Conservation (phyloP, 2,888 invertebrate genomes). For the Macrosoma leucophasiata region DNA sequence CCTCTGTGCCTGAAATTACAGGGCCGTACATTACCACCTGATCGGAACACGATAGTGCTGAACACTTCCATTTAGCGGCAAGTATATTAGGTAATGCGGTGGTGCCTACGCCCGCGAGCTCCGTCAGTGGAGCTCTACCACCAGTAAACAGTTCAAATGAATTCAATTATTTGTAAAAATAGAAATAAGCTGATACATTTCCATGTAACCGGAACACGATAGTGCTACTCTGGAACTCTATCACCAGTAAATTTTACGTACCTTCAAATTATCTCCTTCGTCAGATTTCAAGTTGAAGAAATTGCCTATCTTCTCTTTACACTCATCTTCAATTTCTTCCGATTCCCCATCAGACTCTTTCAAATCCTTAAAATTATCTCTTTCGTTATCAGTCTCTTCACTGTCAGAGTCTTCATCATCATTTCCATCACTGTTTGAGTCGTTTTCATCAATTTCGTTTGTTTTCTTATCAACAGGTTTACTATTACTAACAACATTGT, state of each 20-base stretch:
- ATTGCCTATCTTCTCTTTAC: constrained; percentile 38
- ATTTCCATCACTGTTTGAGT: constrained; percentile 26
- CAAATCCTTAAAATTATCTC: constrained; percentile 61
- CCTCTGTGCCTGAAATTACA: no score
- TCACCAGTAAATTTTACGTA: no score
- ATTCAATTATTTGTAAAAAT: constrained; percentile 73
- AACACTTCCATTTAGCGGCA: no score
- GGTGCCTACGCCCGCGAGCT: no score
- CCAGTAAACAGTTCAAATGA: constrained; percentile 79
- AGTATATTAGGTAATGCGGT: no score
- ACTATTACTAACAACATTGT: constrained; percentile 9
- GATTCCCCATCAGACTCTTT: constrained; percentile 61
- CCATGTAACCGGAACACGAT: no score
- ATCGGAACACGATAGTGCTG: no score
- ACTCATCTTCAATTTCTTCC: constrained; percentile 33
- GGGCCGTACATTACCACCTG: no score
- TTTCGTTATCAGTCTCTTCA: constrained; percentile 26
- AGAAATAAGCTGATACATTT: no score
- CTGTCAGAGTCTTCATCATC: constrained; percentile 7
- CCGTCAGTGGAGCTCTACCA: no score
- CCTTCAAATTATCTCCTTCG: constrained; percentile 57
- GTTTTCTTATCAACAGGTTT: constrained; percentile 3
- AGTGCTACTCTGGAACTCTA: no score
- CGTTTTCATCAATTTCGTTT: constrained; percentile 1
- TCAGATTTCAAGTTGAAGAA: constrained; percentile 50